These are phyloP conservation scores for Formicarius rufipectus DNA, from an alignment of 2,113 vertebrate species.

Conservation along the genomic window DNA sequence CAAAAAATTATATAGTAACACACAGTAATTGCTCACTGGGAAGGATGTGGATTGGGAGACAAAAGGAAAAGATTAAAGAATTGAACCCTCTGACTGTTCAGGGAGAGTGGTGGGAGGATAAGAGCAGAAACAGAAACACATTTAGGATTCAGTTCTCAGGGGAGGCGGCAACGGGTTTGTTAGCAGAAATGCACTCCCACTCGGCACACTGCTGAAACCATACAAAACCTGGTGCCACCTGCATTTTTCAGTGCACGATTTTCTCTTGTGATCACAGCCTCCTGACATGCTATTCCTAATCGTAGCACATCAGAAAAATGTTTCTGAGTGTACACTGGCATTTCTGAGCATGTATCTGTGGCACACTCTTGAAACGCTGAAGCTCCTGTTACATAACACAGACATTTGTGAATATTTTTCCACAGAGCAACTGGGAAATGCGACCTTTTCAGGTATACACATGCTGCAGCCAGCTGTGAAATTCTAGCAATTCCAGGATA, in stretches of 20 bases:
- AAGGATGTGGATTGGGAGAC: background rate
- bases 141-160: background rate
- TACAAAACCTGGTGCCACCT: background rate
- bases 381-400: background rate
- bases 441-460: background rate
- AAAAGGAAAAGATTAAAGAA: slow-evolving; percentile 10
- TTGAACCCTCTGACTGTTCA: background rate
- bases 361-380: background rate
- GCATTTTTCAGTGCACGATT: background rate
- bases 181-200: background rate
- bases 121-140: slow-evolving; percentile 6
- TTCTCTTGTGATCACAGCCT: background rate
- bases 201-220: background rate
- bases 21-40: background rate
- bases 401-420: background rate
- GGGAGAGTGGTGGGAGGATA: background rate
- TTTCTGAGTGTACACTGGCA: background rate
- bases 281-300: background rate
- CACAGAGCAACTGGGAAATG: background rate
- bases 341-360: background rate
- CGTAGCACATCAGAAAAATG: background rate
- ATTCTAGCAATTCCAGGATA: background rate
- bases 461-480: background rate
- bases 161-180: background rate
- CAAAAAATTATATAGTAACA: background rate